A percentile compares a stretch with the other conserved stretches of the same genome.
Conservation (phyloP, 2,113 vertebrate genomes). For the Rhinoptilus africanus region DNA sequence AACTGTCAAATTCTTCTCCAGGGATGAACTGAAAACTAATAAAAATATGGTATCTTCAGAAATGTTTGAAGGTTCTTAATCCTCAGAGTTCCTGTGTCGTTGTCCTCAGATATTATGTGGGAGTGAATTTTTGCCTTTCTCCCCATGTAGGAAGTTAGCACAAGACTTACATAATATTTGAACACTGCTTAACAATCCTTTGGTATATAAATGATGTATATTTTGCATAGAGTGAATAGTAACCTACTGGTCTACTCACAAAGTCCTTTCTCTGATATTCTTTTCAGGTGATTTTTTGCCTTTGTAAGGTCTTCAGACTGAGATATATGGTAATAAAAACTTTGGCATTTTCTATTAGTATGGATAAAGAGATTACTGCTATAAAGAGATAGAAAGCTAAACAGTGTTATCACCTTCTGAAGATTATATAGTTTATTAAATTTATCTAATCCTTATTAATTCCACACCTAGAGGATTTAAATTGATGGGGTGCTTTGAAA, state of each 20-base stretch:
- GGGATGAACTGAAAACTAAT: neutral
- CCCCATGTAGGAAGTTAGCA: neutral
- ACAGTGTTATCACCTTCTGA: constrained; percentile 50
- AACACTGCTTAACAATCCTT: neutral
- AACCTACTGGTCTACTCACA: neutral
- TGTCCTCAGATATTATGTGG: neutral
- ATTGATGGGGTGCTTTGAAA: constrained; percentile 23
- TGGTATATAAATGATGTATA: neutral
- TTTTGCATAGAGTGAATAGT: neutral
- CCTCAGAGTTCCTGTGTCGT: neutral
- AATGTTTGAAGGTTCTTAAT: neutral
- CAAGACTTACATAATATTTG: neutral
- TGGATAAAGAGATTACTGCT: constrained; percentile 34
- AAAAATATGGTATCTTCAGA: neutral
- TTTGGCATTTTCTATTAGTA: constrained; percentile 20
- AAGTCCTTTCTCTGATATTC: neutral
- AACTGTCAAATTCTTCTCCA: neutral
- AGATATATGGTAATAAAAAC: neutral
- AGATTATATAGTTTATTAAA: constrained; percentile 56
- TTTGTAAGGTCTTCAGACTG: neutral
- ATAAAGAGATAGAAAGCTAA: constrained; percentile 9
- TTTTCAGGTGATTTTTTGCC: neutral
- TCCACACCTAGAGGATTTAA: constrained; percentile 44
- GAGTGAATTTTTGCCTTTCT: neutral
- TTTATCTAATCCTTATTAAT: constrained; percentile 63